Percentiles rank a stretch among this genome's conserved stretches.
phyloP scores from a whole-genome alignment of 2,888 invertebrate species.

The Balanococcus diminutus region DNA sequence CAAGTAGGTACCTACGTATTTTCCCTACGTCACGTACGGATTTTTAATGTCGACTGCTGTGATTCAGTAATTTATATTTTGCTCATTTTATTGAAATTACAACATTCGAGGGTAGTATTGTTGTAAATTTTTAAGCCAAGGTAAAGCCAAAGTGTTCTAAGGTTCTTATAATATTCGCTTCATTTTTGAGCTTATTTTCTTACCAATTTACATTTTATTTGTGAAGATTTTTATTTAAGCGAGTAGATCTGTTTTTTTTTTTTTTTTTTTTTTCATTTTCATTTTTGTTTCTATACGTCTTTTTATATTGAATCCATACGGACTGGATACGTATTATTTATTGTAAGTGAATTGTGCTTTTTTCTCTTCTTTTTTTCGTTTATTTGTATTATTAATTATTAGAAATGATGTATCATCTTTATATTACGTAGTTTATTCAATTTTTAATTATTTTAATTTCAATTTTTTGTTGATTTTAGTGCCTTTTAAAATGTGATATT shows the following conservation, averaged over 20 bases:
- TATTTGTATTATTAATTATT: background rate
- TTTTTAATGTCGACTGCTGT: background rate
- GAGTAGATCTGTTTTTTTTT: background rate
- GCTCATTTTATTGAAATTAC: conserved; percentile 9
- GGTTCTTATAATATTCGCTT: background rate
- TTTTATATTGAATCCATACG: background rate
- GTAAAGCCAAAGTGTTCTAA: background rate
- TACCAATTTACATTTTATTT: background rate
- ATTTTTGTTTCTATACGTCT: background rate
- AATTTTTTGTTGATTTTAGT: conserved; percentile 38
- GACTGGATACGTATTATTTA: background rate
- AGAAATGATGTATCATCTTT: background rate
- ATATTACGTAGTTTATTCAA: background rate
- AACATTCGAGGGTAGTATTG: background rate
- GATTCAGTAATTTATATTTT: conserved; percentile 1
- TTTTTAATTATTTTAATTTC: background rate
- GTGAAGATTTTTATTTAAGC: background rate
- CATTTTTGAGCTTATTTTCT: background rate
- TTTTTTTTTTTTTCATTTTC: background rate
- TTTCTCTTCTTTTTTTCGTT: background rate
- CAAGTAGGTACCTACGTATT: background rate
- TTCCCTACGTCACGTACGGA: background rate
- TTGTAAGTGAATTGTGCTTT: background rate
- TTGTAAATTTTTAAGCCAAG: background rate
- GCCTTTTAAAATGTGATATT: conserved; percentile 43